phyloP scores from a whole-genome alignment of 2,797 vertebrate genomes.

The Sebastes alutus region DNA sequence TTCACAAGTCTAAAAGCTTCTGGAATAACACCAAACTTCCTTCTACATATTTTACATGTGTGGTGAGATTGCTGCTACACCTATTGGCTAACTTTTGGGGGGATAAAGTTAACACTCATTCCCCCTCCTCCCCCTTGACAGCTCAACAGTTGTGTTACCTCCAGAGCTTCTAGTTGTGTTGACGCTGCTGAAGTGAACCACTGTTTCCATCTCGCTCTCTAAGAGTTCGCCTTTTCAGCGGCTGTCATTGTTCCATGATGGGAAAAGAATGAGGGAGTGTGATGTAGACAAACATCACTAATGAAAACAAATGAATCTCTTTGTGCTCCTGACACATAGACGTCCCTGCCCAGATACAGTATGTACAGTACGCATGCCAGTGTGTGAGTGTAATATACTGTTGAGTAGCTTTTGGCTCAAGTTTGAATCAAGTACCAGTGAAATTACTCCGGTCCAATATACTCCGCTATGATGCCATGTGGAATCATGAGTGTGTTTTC shows the following conservation, averaged over 20 bases:
- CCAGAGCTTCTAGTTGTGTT: background rate
- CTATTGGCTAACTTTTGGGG: too few species aligned
- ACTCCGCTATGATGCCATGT: slow-evolving; percentile 9
- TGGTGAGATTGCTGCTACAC: too few species aligned
- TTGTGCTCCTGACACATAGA: slow-evolving; percentile 46
- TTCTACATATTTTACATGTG: too few species aligned
- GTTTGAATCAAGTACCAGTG: slow-evolving; percentile 10
- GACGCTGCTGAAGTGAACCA: background rate
- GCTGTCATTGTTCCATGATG: background rate
- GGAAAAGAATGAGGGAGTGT: slow-evolving; percentile 20
- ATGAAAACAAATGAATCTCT: slow-evolving; percentile 61
- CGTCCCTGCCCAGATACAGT: slow-evolving; percentile 43
- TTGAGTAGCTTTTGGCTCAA: slow-evolving; percentile 16
- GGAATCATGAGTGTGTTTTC: accelerated
- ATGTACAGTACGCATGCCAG: slow-evolving; percentile 1
- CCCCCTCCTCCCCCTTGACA: background rate
- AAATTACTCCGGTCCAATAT: background rate
- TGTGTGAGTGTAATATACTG: slow-evolving; percentile 15
- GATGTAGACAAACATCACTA: slow-evolving; percentile 42
- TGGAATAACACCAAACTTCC: too few species aligned
- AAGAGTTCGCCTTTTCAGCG: slow-evolving; percentile 3
- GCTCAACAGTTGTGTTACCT: background rate
- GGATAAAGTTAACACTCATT: too few species aligned
- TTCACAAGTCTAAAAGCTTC: too few species aligned
- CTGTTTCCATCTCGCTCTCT: slow-evolving; percentile 4